A percentile compares a stretch with the other conserved stretches of the same genome.
phyloP scores from a whole-genome alignment of 2,797 vertebrate genomes.

The Neopelma chrysocephalum region DNA sequence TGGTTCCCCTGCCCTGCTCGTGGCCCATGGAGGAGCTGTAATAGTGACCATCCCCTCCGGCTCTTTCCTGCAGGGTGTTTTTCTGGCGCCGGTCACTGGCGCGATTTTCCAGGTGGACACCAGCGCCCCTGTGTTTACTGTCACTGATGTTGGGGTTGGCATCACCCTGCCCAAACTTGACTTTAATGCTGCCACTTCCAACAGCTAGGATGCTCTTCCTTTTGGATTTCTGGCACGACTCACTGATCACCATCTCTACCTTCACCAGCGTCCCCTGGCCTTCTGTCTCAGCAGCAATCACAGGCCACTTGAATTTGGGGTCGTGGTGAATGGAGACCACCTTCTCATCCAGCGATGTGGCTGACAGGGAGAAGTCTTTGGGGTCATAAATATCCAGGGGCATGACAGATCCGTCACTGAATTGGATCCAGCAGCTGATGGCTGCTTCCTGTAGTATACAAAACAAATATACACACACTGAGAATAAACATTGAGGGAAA shows the following conservation, averaged over 20 bases:
- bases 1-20: slow-evolving; percentile 78
- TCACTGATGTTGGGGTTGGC: slow-evolving; percentile 66
- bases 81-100: slow-evolving; percentile 45
- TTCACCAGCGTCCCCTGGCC: slow-evolving; percentile 86
- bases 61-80: slow-evolving; percentile 33
- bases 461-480: background rate
- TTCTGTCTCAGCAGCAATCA: slow-evolving; percentile 83
- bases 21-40: slow-evolving; percentile 75
- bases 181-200: slow-evolving; percentile 84
- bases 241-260: slow-evolving; percentile 89
- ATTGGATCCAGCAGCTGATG: slow-evolving; percentile 92
- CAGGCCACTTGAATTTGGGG: slow-evolving; percentile 75
- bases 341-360: slow-evolving; percentile 86
- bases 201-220: slow-evolving; percentile 87
- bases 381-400: slow-evolving; percentile 90
- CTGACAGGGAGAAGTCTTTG: slow-evolving; percentile 82
- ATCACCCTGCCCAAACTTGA: slow-evolving; percentile 81
- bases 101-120: slow-evolving; percentile 36
- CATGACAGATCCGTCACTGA: slow-evolving; percentile 90
- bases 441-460: slow-evolving; percentile 82
- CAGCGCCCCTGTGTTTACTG: slow-evolving; percentile 68
- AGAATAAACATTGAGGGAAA: background rate
- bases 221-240: slow-evolving; percentile 90
- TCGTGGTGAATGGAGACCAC: slow-evolving; percentile 85
- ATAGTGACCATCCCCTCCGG: background rate